These are phyloP conservation scores for Magallana nippona DNA, from an alignment of 2,888 invertebrate genomes.

Conservation along the genomic window DNA sequence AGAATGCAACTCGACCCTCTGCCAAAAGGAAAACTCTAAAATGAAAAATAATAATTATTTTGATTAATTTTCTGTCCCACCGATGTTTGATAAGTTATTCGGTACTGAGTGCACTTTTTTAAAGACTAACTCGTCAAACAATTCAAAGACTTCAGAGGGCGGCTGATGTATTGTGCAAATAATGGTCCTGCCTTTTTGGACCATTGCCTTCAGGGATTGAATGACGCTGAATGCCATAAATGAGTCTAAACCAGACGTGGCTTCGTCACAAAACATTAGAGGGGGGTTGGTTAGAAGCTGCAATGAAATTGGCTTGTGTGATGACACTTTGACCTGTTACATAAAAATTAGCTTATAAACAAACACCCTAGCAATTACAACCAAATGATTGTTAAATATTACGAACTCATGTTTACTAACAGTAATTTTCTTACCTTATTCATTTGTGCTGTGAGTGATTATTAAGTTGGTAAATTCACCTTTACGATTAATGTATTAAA, in stretches of 20 bases:
- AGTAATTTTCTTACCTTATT: too few species aligned
- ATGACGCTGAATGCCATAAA: constrained; percentile 97
- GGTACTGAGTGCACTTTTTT: too few species aligned
- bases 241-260: constrained; percentile 97
- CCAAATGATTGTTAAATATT: too few species aligned
- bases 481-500: too few species aligned
- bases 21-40: constrained; percentile 86
- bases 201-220: constrained; percentile 83
- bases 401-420: too few species aligned
- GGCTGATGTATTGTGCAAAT: constrained; percentile 97
- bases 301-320: neutral
- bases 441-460: too few species aligned
- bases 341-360: too few species aligned
- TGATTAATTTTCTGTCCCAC: too few species aligned
- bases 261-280: constrained; percentile 97
- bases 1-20: constrained; percentile 91
- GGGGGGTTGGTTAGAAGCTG: constrained; percentile 96
- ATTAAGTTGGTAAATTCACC: too few species aligned
- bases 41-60: constrained; percentile 38
- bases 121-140: constrained; percentile 87
- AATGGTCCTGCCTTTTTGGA: constrained; percentile 90
- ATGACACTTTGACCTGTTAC: too few species aligned
- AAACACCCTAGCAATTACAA: too few species aligned
- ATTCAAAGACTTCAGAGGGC: constrained; percentile 87
- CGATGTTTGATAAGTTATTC: too few species aligned